phyloP scores from a whole-genome alignment of 2,113 vertebrate species.

The Loxodonta africana region DNA sequence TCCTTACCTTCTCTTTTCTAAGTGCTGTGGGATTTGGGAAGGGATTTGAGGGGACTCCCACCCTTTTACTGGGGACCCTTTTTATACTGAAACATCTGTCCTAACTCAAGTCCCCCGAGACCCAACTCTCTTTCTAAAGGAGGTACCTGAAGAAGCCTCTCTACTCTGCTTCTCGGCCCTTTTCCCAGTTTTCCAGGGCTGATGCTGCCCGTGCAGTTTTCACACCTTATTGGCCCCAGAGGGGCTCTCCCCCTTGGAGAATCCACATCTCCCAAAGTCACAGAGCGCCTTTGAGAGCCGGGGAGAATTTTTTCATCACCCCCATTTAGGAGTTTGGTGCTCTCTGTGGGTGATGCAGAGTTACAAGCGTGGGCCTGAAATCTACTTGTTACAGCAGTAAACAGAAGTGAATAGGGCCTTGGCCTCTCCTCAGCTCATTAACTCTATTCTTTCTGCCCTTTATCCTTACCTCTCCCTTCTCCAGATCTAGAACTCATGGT shows the following conservation, averaged over 20 bases:
- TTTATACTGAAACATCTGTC: conserved; percentile 80
- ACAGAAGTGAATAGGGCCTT: background rate
- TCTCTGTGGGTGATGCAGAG: background rate
- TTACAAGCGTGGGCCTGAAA: background rate
- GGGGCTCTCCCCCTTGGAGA: conserved; percentile 35
- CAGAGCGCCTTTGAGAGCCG: conserved; percentile 7
- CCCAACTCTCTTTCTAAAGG: conserved; percentile 46
- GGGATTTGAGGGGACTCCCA: conserved; percentile 18
- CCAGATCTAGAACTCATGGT: conserved; percentile 19
- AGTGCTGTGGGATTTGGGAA: conserved; percentile 70
- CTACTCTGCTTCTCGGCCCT: conserved; percentile 33
- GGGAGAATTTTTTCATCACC: conserved; percentile 5
- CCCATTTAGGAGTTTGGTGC: background rate
- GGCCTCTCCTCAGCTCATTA: conserved; percentile 50
- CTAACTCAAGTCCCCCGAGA: conserved; percentile 60
- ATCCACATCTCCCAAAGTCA: conserved; percentile 35
- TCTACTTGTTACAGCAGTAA: background rate
- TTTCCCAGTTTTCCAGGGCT: conserved; percentile 9
- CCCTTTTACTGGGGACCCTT: conserved; percentile 57
- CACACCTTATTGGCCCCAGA: conserved; percentile 64
- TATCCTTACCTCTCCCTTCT: conserved; percentile 19
- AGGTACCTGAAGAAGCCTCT: conserved; percentile 61
- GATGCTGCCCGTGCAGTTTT: background rate
- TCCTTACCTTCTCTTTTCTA: conserved; percentile 70
- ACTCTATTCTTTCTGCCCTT: background rate